Conservation (phyloP, 2,797 vertebrate species). For the Spinus olivaceus region DNA sequence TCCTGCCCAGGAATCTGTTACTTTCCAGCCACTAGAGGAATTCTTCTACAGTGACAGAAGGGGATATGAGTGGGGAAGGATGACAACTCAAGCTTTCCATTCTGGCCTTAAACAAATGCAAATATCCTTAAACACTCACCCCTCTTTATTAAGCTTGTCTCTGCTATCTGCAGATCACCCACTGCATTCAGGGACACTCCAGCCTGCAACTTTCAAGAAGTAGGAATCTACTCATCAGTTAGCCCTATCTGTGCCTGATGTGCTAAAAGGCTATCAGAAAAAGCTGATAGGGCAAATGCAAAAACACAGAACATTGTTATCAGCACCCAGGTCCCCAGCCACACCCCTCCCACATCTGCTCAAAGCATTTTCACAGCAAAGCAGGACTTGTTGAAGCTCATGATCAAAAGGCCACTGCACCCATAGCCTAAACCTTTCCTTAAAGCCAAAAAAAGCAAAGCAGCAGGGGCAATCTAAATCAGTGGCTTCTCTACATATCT, state of each 20-base stretch:
- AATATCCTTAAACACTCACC: background rate
- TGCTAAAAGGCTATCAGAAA: background rate
- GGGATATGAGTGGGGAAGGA: background rate
- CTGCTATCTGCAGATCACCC: background rate
- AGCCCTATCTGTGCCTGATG: background rate
- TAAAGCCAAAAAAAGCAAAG: background rate
- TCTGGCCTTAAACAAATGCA: background rate
- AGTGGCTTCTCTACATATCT: background rate
- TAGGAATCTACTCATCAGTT: background rate
- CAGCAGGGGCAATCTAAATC: background rate
- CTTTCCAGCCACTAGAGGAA: background rate
- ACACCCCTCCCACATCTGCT: background rate
- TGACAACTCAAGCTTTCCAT: background rate
- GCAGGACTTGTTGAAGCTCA: background rate
- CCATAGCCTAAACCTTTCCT: background rate
- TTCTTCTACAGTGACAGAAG: background rate
- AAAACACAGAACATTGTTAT: background rate
- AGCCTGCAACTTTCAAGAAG: background rate
- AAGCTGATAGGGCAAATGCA: background rate
- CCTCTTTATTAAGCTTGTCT: background rate
- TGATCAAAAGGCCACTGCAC: background rate
- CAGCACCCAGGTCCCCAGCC: background rate
- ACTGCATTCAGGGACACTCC: background rate
- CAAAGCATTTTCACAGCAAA: background rate
- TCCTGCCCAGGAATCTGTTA: background rate